Evolutionary conservation across 2,797 vertebrate genomes (phyloP), one percentile per base, ranked within the genome.

Genomic region (Lerista edwardsae): DNA sequence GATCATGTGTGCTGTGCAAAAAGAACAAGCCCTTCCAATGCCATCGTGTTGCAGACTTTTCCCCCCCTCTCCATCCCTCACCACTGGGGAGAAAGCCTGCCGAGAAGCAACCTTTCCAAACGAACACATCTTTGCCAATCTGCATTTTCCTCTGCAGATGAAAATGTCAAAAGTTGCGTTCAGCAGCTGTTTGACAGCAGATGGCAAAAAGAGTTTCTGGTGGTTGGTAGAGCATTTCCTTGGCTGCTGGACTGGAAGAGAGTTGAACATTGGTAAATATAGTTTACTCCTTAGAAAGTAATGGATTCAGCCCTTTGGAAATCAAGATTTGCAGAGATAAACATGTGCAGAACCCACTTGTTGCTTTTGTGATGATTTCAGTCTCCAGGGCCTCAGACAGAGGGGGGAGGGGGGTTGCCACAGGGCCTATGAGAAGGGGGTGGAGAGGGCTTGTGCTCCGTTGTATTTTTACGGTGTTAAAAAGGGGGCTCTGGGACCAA

Each of bases 111-210:
- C 83, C 84, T 86, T 91, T 90, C 84, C 14, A 29, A 85, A n/a
- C 39, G 27, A 84, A 34, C 92, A 39, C 29, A 47, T 19, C 84
- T 81, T 74, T 1, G 31, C 34, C 41, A 75, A 47, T 71, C 72
- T 84, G 59, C 27, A 76, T 80, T 68, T 59, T 41, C 34, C 44
- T 65, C 31, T 31, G 27, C 41, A 51, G 0, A 0, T 83, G 84
- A 92, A 92, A 83, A 93, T 90, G 89, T 91, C 90, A 93, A 65
- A 82, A 47, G 23, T n/a, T 34, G 55, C 82, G 10, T 84, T 85
- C 27, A 1, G 29, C 64, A 80, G 78, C 73, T 88, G 67, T 84
- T 87, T 2, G 62, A 64, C 41, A 88, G 85, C 25, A 86, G 36
- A 71, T 4, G 59, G 64, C 39, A 67, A 82, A 90, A 89, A 77